phyloP scores from a whole-genome alignment of 2,797 vertebrate genomes.

The Dallia pectoralis region DNA sequence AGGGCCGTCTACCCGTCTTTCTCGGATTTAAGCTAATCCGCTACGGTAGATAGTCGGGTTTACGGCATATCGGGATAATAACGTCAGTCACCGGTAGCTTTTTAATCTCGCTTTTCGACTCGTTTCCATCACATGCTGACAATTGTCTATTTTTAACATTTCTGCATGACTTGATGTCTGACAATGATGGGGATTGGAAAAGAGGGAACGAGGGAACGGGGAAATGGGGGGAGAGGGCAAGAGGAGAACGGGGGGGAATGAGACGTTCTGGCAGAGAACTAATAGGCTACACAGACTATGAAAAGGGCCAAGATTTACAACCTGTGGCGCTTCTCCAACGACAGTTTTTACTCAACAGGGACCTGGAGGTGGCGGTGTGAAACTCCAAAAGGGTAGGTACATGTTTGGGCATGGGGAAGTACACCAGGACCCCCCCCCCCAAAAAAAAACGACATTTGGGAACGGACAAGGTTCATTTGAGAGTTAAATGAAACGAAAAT shows the following conservation, averaged over 20 bases:
- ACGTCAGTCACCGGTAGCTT: conserved; percentile 76
- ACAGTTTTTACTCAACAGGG: conserved; percentile 64
- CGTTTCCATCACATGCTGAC: conserved; percentile 71
- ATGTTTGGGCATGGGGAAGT: conserved; percentile 33
- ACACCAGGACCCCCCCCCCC: not conserved
- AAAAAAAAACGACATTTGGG: conserved; percentile 36
- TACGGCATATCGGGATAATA: conserved; percentile 79
- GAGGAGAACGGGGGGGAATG: conserved; percentile 46
- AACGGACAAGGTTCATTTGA: conserved; percentile 61
- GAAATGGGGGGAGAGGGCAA: too few relatives aligned
- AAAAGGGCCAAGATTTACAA: conserved; percentile 61
- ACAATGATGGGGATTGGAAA: conserved; percentile 57
- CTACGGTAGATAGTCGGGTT: conserved; percentile 76
- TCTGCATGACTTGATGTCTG: conserved; percentile 73
- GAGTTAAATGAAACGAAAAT: conserved; percentile 50
- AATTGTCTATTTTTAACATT: conserved; percentile 61
- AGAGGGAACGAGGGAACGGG: conserved; percentile 45
- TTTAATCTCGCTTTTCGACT: conserved; percentile 79
- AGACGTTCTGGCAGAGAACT: conserved; percentile 29
- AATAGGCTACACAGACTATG: conserved; percentile 42
- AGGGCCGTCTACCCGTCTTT: conserved; percentile 71
- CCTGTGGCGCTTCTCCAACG: conserved; percentile 72
- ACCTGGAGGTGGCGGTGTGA: conserved; percentile 47
- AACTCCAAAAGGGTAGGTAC: conserved; percentile 46
- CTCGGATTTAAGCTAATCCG: conserved; percentile 78